Evolutionary conservation across 1,140 invertebrate genomes (phyloP), one percentile per base, ranked within the genome.

Genomic region (Lasioglossum albipes): DNA sequence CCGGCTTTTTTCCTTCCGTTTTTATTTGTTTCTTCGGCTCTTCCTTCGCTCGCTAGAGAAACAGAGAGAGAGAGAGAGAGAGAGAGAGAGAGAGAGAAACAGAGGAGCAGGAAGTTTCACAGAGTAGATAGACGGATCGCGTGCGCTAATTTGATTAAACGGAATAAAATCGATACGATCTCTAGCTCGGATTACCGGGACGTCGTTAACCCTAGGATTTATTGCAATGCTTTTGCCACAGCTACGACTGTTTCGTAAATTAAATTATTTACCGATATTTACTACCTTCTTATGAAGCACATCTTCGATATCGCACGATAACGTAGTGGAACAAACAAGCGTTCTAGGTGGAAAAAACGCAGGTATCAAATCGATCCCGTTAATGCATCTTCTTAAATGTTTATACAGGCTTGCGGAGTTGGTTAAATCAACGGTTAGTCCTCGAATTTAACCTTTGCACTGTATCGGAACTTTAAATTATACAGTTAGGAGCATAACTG

Each of bases 111-210:
- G 0, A 54, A 16, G 31, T 4, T 57, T 49, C 42, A 10, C 42
- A 2, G 41, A 49, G 12, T 7, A 42, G 52, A 76, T 72, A 18
- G 54, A 3, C 10, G 57, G 31, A 64, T 72, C 67, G 75, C 68
- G 67, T 72, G 75, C 45, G 27, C 42, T 78, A 72, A 78, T 78
- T 78, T 61, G 68, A 78, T 78, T 78, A 78, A 69, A 27, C 22
- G 16, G 49, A 62, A 71, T 70, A 72, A 62, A 49, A 72, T 71
- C 54, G 67, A 71, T 78, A 71, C 3, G 64, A 77, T 52, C 7
- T 62, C n/a, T 2, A 42, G 42, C n/a, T 68, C 10, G 42, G 45
- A 27, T 49, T 68, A 45, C 42, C 42, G n/a, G 10, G 45, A 13
- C 20, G 7, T 10, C 64, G 18, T 18, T 22, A 64, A 31, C 61